Percentiles rank a stretch among this genome's conserved stretches.
phyloP scores from a whole-genome alignment of 2,113 vertebrate species.

The Procavia capensis region DNA sequence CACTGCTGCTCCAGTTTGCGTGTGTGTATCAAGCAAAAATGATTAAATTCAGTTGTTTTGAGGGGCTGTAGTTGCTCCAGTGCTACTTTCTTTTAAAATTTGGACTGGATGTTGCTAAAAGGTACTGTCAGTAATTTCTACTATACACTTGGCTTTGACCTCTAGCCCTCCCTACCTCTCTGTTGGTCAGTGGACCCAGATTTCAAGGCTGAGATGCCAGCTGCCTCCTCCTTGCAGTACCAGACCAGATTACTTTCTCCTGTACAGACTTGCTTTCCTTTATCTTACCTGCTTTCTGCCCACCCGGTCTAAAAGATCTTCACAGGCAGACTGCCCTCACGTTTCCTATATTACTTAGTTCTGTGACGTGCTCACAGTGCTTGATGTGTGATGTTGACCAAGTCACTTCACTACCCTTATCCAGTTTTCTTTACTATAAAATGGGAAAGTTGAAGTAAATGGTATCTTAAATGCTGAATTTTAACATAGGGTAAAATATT shows the following conservation, averaged over 20 bases:
- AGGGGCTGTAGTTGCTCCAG: background rate
- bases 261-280: background rate
- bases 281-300: background rate
- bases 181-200: background rate
- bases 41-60: background rate
- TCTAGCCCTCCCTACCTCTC: background rate
- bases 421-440: background rate
- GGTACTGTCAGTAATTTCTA: background rate
- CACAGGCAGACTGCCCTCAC: background rate
- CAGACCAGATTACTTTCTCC: background rate
- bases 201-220: background rate
- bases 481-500: background rate
- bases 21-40: background rate
- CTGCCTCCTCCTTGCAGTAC: background rate
- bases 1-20: background rate
- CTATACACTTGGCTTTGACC: background rate
- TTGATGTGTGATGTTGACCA: background rate
- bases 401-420: background rate
- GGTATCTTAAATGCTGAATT: background rate
- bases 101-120: background rate
- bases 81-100: background rate
- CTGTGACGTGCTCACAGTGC: background rate
- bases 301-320: background rate
- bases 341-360: background rate
- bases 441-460: conserved; percentile 2